These are phyloP conservation scores for Subanguina moxae DNA, from an alignment of 1,140 invertebrate species.

Conservation along the genomic window DNA sequence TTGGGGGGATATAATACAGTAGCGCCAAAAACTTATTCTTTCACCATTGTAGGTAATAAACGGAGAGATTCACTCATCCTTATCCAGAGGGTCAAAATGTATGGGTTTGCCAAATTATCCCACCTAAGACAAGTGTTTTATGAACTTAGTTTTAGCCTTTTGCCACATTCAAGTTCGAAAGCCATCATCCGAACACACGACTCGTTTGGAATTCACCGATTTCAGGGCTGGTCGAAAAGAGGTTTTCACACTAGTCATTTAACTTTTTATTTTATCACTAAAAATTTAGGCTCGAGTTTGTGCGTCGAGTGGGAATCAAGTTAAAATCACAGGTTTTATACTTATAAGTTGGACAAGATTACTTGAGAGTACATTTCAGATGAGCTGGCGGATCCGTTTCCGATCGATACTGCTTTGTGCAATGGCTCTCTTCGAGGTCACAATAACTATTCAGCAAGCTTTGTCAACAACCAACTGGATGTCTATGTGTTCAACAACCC, in stretches of 20 bases:
- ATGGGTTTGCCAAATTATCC: neutral
- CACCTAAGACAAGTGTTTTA: neutral
- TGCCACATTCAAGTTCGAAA: constrained; percentile 47
- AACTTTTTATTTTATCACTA: neutral
- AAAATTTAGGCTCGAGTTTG: constrained; percentile 11
- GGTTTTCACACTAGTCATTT: too few species aligned
- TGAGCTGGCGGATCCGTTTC: constrained; percentile 29
- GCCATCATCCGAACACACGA: constrained; percentile 36
- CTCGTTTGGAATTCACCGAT: constrained; percentile 37
- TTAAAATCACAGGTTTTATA: constrained; percentile 17
- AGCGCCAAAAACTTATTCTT: too few species aligned
- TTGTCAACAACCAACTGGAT: constrained; percentile 29
- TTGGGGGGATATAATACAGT: too few species aligned
- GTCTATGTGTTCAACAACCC: constrained; percentile 41
- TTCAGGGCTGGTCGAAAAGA: constrained; percentile 29
- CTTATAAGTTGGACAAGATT: neutral
- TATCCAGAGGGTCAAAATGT: neutral
- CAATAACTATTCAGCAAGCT: constrained; percentile 19
- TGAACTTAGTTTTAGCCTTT: constrained; percentile 36
- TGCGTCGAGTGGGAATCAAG: constrained; percentile 24
- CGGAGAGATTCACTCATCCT: neutral
- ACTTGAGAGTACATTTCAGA: constrained; percentile 7
- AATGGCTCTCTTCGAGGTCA: constrained; percentile 10
- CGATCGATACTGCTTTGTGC: constrained; percentile 22
- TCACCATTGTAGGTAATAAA: neutral